A percentile compares a stretch with the other conserved stretches of the same genome.
Conservation (phyloP, 37 sponge, comb jelly and placozoan genomes). For the Bolinopsis microptera region DNA sequence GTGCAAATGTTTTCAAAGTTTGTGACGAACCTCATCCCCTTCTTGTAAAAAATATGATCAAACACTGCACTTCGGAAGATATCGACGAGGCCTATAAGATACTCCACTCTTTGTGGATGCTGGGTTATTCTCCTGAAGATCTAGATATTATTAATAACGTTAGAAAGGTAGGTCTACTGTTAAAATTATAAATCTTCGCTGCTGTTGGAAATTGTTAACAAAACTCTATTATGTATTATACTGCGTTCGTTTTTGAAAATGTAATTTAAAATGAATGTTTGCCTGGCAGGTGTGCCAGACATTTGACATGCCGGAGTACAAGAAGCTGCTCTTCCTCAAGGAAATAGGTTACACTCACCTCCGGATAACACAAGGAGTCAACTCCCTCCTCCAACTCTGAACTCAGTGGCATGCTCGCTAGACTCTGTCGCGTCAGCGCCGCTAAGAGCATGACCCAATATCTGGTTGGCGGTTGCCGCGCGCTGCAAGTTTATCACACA, state of each 20-base stretch:
- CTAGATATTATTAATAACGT: constrained; percentile 95
- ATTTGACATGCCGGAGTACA: constrained; percentile 86
- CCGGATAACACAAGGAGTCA: constrained; percentile 86
- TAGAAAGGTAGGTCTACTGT: constrained; percentile 16
- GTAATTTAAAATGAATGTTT: too few species aligned
- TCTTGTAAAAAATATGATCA: constrained; percentile 91
- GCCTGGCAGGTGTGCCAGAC: constrained; percentile 89
- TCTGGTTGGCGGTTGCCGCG: too few species aligned
- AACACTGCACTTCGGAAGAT: constrained; percentile 72
- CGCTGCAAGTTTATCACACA: too few species aligned
- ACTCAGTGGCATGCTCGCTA: constrained; percentile 90
- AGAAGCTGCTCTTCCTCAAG: constrained; percentile 75
- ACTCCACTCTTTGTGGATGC: constrained; percentile 88
- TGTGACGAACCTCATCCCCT: constrained; percentile 99
- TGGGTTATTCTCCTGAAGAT: constrained; percentile 95
- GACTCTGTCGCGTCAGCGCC: constrained; percentile 71
- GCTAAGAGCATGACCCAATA: constrained; percentile 18
- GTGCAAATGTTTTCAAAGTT: constrained; percentile 98
- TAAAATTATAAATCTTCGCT: not conserved
- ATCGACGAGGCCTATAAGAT: constrained; percentile 86
- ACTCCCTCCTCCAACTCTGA: constrained; percentile 90
- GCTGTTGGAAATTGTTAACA: not conserved
- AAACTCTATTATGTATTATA: not conserved
- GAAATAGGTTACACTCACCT: constrained; percentile 96
- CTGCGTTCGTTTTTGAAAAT: not conserved